Evolutionary conservation across 2,888 invertebrate genomes (phyloP).

Genomic region (Morpho achilles): DNA sequence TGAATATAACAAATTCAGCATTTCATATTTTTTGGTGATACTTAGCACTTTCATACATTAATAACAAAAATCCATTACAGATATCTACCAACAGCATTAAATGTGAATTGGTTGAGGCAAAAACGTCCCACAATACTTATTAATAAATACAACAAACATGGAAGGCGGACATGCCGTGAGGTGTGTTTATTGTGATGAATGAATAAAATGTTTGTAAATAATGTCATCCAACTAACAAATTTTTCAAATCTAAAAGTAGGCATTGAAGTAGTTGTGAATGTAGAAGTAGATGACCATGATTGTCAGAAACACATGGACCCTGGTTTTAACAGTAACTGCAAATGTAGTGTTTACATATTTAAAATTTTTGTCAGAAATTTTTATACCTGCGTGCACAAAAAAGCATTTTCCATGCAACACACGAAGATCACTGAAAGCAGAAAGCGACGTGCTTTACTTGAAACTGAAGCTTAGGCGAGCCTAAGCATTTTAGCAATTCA

Average conservation of each 20-base stretch:
- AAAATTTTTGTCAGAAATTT: neutral
- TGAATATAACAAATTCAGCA: no score
- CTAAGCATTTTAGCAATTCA: slow-evolving; percentile 24
- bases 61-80: no score
- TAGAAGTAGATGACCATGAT: no score
- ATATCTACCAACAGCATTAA: no score
- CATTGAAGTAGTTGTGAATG: no score
- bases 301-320: no score
- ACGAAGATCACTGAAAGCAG: slow-evolving; percentile 47
- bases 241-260: neutral
- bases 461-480: slow-evolving; percentile 41
- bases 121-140: slow-evolving; percentile 12
- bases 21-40: no score
- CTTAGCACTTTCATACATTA: no score
- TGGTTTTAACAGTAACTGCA: neutral
- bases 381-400: slow-evolving; percentile 38
- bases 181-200: neutral
- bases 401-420: slow-evolving; percentile 31
- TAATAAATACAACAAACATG: slow-evolving; percentile 14
- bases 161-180: slow-evolving; percentile 18
- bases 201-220: neutral
- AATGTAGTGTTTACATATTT: neutral
- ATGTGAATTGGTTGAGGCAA: no score
- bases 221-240: slow-evolving; percentile 8
- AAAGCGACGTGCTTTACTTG: slow-evolving; percentile 40